phyloP scores from a whole-genome alignment of 2,888 invertebrate genomes.

The Dioctria linearis region DNA sequence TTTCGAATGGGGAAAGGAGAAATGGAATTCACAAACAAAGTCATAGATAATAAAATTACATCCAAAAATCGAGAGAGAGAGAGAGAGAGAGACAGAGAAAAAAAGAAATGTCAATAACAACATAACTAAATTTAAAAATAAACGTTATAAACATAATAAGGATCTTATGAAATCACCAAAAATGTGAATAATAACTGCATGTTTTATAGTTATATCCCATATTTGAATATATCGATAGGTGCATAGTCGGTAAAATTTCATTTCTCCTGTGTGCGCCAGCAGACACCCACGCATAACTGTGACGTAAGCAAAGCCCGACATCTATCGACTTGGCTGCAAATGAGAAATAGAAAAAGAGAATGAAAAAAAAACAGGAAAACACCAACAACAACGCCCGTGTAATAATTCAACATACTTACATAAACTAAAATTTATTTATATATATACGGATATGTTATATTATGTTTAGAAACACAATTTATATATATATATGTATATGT shows the following conservation, averaged over 20 bases:
- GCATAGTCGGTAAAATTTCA: neutral
- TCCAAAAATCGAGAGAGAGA: slow-evolving; percentile 26
- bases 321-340: slow-evolving; percentile 53
- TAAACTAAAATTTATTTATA: neutral
- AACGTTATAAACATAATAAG: too few species aligned
- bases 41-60: neutral
- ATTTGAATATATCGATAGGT: too few species aligned
- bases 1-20: neutral
- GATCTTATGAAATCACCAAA: neutral
- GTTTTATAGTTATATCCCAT: neutral
- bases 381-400: neutral
- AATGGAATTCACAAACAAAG: neutral
- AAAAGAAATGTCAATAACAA: neutral
- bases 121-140: too few species aligned
- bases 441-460: too few species aligned
- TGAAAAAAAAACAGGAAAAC: slow-evolving; percentile 45
- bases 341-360: slow-evolving; percentile 47
- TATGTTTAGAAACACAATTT: too few species aligned
- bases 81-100: slow-evolving; percentile 15
- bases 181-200: neutral
- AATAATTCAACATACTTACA: slow-evolving; percentile 19
- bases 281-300: slow-evolving; percentile 71
- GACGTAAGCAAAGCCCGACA: slow-evolving; percentile 67
- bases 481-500: neutral
- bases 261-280: slow-evolving; percentile 60